Percentiles rank a stretch among this genome's conserved stretches.
These are phyloP conservation scores for Phenacoccus solenopsis DNA, from an alignment of 1,140 invertebrate species.

Conservation along the genomic window DNA sequence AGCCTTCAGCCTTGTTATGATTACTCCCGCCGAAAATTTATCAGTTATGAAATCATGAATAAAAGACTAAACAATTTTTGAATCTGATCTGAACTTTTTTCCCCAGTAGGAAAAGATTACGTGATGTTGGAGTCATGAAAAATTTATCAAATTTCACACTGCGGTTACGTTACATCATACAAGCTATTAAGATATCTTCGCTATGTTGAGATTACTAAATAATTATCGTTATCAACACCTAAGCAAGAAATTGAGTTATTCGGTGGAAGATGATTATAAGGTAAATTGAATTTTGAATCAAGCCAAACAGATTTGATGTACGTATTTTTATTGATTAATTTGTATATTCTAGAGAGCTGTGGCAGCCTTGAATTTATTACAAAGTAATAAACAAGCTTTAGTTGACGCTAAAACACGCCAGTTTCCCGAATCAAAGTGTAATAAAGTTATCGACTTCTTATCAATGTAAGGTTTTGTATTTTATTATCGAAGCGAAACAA, in stretches of 20 bases:
- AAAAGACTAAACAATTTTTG: too few species aligned
- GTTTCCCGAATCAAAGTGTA: not conserved
- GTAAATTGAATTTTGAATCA: not conserved
- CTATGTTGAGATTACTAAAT: not conserved
- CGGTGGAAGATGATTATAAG: not conserved
- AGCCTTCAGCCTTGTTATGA: too few species aligned
- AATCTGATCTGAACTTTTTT: too few species aligned
- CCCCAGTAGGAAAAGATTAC: too few species aligned
- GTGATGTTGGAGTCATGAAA: too few species aligned
- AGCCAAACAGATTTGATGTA: not conserved
- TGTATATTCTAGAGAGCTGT: not conserved
- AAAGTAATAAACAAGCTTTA: not conserved
- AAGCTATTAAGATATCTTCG: too few species aligned
- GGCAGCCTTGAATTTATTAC: not conserved
- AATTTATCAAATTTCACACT: too few species aligned
- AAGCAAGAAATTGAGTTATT: not conserved
- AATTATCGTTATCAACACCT: not conserved
- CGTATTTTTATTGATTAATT: not conserved
- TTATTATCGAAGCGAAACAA: not conserved
- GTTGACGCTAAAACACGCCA: not conserved
- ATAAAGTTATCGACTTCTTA: not conserved
- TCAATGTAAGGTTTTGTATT: not conserved
- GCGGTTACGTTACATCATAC: too few species aligned
- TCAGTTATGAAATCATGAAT: too few species aligned
- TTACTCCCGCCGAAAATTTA: too few species aligned